Evolutionary conservation across 2,888 invertebrate genomes (phyloP).

Genomic region (Alloplasta piceator): DNA sequence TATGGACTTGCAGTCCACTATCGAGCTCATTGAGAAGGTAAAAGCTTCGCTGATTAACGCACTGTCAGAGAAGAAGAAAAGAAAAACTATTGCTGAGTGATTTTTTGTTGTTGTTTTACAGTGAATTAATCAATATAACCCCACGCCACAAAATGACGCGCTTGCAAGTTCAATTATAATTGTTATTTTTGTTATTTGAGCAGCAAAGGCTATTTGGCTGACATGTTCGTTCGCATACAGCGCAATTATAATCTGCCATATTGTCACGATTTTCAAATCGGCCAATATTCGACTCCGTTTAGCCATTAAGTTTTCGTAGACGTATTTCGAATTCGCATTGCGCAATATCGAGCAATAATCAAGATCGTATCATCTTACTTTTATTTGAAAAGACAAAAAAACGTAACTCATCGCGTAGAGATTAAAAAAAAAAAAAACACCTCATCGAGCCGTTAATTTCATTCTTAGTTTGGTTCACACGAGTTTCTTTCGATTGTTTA

Average conservation of each 20-base stretch:
- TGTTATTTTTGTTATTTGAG: constrained; percentile 28
- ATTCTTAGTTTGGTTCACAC: constrained; percentile 24
- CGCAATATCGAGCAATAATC: neutral
- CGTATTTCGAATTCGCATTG: neutral
- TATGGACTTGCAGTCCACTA: constrained; percentile 96
- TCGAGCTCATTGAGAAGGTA: constrained; percentile 96
- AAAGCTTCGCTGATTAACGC: constrained; percentile 64
- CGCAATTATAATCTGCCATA: constrained; percentile 23
- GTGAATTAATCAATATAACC: constrained; percentile 31
- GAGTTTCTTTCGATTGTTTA: neutral
- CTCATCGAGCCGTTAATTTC: constrained; percentile 7
- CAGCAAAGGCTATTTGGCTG: neutral
- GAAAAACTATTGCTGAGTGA: constrained; percentile 19
- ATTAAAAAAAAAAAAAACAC: neutral
- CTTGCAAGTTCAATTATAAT: constrained; percentile 69
- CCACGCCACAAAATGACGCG: constrained; percentile 44
- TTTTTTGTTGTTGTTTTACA: constrained; percentile 12
- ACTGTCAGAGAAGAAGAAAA: constrained; percentile 35
- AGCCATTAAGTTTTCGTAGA: constrained; percentile 5
- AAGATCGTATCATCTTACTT: constrained; percentile 1
- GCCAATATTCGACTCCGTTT: neutral
- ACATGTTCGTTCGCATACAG: neutral
- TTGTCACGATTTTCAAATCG: constrained; percentile 10
- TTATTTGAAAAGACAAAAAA: neutral
- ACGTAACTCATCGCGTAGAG: neutral